A percentile compares a stretch with the other conserved stretches of the same genome.
Evolutionary conservation across 2,113 vertebrate species (phyloP).

Genomic region (Epinephelus lanceolatus): DNA sequence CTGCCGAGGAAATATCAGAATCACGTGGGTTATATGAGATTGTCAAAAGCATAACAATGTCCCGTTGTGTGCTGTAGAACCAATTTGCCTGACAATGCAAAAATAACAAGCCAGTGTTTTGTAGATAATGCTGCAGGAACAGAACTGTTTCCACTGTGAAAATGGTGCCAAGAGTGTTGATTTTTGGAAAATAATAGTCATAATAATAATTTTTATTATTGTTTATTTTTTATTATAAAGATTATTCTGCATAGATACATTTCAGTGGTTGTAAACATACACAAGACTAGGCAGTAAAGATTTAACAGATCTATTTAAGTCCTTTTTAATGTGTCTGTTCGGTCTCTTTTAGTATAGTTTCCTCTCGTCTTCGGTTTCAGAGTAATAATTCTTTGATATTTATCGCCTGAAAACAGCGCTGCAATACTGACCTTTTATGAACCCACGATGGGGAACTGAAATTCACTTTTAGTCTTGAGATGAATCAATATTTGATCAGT

Average conservation of each 20-base stretch:
- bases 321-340: not conserved
- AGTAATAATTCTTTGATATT: constrained; percentile 2
- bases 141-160: not conserved
- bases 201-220: not conserved
- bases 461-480: constrained; percentile 24
- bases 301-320: not conserved
- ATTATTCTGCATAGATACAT: not conserved
- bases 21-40: not conserved
- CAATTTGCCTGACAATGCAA: constrained; percentile 8
- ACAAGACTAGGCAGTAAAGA: not conserved
- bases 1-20: constrained; percentile 8
- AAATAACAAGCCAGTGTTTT: not conserved
- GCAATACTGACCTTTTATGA: constrained; percentile 3
- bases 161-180: not conserved
- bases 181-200: no score
- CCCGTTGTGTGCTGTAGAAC: not conserved
- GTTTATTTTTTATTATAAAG: not conserved
- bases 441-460: not conserved
- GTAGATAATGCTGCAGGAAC: constrained; percentile 3
- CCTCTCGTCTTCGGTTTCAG: not conserved
- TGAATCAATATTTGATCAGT: constrained; percentile 46
- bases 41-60: not conserved
- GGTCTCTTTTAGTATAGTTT: not conserved
- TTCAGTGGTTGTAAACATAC: no score
- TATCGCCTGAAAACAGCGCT: constrained; percentile 5